Base-by-base conservation (phyloP, 2,888 invertebrate genomes). In the Lordiphosa andalusiaca region DNA sequence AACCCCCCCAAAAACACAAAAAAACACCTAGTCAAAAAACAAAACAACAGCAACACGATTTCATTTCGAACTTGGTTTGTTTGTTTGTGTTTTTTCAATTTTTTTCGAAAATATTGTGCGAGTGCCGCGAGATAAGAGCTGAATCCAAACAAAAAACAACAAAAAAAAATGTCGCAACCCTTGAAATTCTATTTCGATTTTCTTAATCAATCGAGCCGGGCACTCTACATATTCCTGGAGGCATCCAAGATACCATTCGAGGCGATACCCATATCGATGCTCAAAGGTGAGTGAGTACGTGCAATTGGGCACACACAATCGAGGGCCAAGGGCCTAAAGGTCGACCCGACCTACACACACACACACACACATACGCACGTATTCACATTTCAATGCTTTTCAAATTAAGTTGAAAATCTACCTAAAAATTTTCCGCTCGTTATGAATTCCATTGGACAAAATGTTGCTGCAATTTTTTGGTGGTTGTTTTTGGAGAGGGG, bases 171-270 rank as follows among this genome's bases (percentile, higher is more conserved):
- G 89, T 63, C 86, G 67, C 87, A 87, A 91, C 76, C 90, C 67
- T 72, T 93, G 41, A 93, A 92, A 88, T 90, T 93, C 56, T 95
- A 94, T 88, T 93, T 90, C 69, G 94, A 95, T 90, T 89, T 94
- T 38, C 90, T 95, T 88, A 95, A 95, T 0, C 95, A 95, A 86
- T 95, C 95, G 2, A 93, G 93, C 19, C 91, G 95, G 74, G 93
- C 94, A n/a, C 84, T 95, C 39, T 93, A 93, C 62, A 93, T 94
- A 75, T 91, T 95, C 82, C 86, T 95, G 63, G 94, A 94, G 85
- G 88, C 89, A 10, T 90, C 91, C n/a, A 92, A 92, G 65, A 93
- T 92, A 81, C 92, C 93, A 41, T 94, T 93, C 88, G 93, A 93
- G 82, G 86, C 90, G 1, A 92, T 93, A 81, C 88, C 90, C 51